Evolutionary conservation across 1,140 invertebrate genomes (phyloP), one percentile per base, ranked within the genome.

Genomic region (Dreissena polymorpha): DNA sequence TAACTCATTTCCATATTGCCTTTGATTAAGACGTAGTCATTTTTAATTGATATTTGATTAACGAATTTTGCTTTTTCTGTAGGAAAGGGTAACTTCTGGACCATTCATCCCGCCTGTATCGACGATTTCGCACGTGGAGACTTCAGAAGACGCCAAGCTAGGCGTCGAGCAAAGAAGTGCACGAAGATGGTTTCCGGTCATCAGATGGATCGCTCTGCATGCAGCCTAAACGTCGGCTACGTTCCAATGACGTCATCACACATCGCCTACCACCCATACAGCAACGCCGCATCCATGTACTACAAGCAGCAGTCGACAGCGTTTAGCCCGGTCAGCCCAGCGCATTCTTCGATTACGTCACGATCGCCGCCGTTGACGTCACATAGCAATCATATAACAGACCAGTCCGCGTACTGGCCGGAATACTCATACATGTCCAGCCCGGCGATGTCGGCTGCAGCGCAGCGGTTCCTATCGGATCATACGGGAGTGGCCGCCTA

Each of bases 61-160:
- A 39, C 18, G 18, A 16, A 68, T 68, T 68, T 1, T 27, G 50
- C 53, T 65, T 57, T 13, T 63, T 74, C 29, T 57, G 10, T 21
- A 82, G 79, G 81, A 0, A 99, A 99, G 91, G 98, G 94, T 0
- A 98, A 99, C 90, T 99, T 97, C 89, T 99, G 98, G 98, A 96
- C 97, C 1, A 98, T 99, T 65, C 98, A 99, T 93, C 97, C 97
- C 0, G 98, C 98, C 0, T 99, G 99, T 92, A 93, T 98, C 0
- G 97, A 99, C n/a, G 92, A 99, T 90, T 99, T 99, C 91, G 94
- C 96, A 12, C 97, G 97, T 85, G 98, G 98, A 0, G 98, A 99
- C 89, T 99, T 99, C 92, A 94, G 98, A 63, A 94, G 98, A 53
- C 95, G 98, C 23, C 98, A 98, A 77, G 98, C 98, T 0, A 97